Evolutionary conservation across 2,797 vertebrate species (phyloP).

Genomic region (Natrix natrix): DNA sequence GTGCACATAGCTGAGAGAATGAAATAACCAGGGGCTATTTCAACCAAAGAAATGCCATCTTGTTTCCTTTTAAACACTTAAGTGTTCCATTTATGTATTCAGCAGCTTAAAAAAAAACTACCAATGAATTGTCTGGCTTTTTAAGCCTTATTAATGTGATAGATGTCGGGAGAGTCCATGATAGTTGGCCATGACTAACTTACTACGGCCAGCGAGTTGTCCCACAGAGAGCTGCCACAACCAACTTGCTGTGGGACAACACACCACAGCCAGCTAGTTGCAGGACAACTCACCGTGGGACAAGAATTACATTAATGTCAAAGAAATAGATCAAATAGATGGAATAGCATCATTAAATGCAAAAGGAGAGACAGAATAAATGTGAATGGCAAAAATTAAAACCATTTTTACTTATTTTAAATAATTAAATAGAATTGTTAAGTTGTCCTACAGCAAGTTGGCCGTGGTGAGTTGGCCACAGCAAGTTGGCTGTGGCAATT

Average conservation of each 20-base stretch:
- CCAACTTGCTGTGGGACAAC: no score
- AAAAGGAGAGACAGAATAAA: background rate
- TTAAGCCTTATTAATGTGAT: background rate
- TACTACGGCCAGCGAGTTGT: no score
- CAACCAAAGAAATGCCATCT: background rate
- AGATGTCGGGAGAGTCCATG: background rate
- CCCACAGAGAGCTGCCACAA: no score
- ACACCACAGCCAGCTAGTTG: no score
- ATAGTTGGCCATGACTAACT: background rate
- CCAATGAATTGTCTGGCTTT: background rate
- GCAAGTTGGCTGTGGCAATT: background rate
- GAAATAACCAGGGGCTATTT: constrained; percentile 6
- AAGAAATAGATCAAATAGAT: background rate
- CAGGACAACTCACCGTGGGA: background rate
- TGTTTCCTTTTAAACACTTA: background rate
- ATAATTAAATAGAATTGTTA: background rate
- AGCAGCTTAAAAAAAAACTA: background rate
- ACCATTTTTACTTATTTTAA: background rate
- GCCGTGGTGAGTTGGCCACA: background rate
- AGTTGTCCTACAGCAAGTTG: background rate
- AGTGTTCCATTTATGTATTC: background rate
- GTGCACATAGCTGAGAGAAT: background rate
- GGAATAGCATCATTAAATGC: background rate
- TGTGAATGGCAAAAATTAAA: background rate
- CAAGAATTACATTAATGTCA: background rate